Conservation (phyloP, 2,797 vertebrate genomes). For the Microctenopoma lineatum region DNA sequence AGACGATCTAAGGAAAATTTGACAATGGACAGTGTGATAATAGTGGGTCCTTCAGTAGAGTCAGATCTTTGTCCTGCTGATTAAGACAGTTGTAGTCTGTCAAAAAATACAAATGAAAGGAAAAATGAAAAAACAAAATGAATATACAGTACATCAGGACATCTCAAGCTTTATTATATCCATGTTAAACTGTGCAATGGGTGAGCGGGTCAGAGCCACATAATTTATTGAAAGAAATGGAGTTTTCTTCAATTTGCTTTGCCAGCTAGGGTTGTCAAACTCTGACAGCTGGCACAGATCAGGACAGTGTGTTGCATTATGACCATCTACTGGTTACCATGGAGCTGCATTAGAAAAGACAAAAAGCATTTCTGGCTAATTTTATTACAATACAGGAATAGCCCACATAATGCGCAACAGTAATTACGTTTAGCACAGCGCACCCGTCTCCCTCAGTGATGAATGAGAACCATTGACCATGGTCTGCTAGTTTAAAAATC, state of each 20-base stretch:
- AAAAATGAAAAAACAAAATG: conserved; percentile 30
- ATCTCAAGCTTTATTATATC: conserved; percentile 65
- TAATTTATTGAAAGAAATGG: conserved; percentile 79
- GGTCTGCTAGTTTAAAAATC: conserved; percentile 98
- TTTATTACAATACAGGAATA: conserved; percentile 87
- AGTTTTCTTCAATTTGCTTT: conserved; percentile 77
- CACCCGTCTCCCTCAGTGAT: conserved; percentile 86
- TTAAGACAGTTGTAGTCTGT: conserved; percentile 69
- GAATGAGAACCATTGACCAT: conserved; percentile 93
- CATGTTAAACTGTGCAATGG: conserved; percentile 73
- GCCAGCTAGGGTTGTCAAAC: conserved; percentile 81
- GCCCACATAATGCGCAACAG: conserved; percentile 92
- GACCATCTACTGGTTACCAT: conserved; percentile 74
- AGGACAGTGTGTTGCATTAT: conserved; percentile 73
- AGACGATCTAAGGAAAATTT: conserved; percentile 44
- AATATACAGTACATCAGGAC: conserved; percentile 60
- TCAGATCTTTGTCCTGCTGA: conserved; percentile 59
- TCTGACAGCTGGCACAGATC: conserved; percentile 80
- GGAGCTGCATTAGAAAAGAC: conserved; percentile 80
- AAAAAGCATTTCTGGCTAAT: conserved; percentile 86
- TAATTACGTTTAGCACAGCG: conserved; percentile 96
- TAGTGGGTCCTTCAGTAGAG: conserved; percentile 50
- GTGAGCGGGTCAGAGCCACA: conserved; percentile 72
- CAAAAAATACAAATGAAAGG: conserved; percentile 59
- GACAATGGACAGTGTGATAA: conserved; percentile 57